Evolutionary conservation across 2,888 invertebrate genomes (phyloP), one percentile per base, ranked within the genome.

Genomic region (Lamproptera curius): DNA sequence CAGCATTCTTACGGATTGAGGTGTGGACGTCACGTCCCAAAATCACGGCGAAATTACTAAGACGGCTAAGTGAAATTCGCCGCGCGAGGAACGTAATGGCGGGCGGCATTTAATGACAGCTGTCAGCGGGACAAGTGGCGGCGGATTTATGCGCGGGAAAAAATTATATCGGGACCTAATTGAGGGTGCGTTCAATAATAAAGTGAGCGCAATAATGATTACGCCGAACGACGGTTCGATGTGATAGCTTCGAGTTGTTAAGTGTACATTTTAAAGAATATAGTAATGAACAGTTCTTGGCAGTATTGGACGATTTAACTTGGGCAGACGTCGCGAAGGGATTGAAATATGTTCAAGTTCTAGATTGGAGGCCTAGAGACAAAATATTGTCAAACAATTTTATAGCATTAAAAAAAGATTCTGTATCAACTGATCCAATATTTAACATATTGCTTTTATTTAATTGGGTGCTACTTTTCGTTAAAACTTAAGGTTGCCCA

Each of bases 41-140:
- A 74, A 76, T 82, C 76, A 70, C 76, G 73, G 79, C 77, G 71
- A 85, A 86, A 85, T 85, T 85, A 85, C 81, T 77, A 81, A 73
- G 76, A 69, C n/a, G 73, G 70, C 70, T 80, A 78, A 80, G 78
- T 80, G 77, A 80, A 78, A 78, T 73, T 70, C 64, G 47, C 52
- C 62, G 62, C 62, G 65, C 62, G 62, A 62, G 60, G 53, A 45
- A 49, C 53, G 54, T 57, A 56, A 60, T 59, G 55, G 55, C 56
- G 53, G 55, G 16, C 17, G 31, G 38, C n/a, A 31, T 49, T 54
- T 63, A 63, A 63, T 63, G 58, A 62, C 60, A 61, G 63, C 59
- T 56, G 59, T 62, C 60, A 60, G 55, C 36, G 52, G 46, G 16
- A 14, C 38, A 56, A 45, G 50, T 50, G 54, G 40, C 47, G 42